phyloP scores from a whole-genome alignment of 2,113 vertebrate species.

The Gopherus flavomarginatus region DNA sequence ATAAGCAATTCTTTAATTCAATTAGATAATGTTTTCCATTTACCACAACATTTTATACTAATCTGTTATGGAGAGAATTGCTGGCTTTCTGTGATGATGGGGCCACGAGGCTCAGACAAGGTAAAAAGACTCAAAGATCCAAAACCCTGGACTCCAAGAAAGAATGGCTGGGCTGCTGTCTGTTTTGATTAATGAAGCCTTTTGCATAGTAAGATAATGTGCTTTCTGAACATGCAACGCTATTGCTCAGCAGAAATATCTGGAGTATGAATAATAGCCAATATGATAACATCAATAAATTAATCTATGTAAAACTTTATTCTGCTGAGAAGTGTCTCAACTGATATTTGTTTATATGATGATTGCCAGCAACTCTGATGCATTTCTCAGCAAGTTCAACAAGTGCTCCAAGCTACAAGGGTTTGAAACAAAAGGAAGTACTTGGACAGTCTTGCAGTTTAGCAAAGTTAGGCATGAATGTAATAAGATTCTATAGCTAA shows the following conservation, averaged over 20 bases:
- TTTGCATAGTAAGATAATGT: constrained; percentile 45
- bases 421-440: constrained; percentile 66
- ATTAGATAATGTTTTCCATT: accelerated
- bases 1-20: background rate
- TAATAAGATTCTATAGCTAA: accelerated
- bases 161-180: constrained; percentile 5
- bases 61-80: background rate
- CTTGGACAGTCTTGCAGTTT: background rate
- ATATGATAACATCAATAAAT: background rate
- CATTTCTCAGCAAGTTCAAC: constrained; percentile 68
- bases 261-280: constrained; percentile 26
- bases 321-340: constrained; percentile 38
- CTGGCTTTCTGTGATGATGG: background rate
- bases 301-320: constrained; percentile 18
- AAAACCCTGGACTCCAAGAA: background rate
- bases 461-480: background rate
- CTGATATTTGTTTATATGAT: constrained; percentile 68
- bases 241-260: background rate
- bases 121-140: constrained; percentile 1
- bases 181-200: constrained; percentile 66
- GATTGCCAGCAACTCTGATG: constrained; percentile 70
- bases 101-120: constrained; percentile 13
- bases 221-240: background rate
- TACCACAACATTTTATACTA: accelerated
- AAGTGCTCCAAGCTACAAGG: constrained; percentile 70